A percentile compares a stretch with the other conserved stretches of the same genome.
phyloP scores from a whole-genome alignment of 2,888 invertebrate species.

The Ethmia dodecea region DNA sequence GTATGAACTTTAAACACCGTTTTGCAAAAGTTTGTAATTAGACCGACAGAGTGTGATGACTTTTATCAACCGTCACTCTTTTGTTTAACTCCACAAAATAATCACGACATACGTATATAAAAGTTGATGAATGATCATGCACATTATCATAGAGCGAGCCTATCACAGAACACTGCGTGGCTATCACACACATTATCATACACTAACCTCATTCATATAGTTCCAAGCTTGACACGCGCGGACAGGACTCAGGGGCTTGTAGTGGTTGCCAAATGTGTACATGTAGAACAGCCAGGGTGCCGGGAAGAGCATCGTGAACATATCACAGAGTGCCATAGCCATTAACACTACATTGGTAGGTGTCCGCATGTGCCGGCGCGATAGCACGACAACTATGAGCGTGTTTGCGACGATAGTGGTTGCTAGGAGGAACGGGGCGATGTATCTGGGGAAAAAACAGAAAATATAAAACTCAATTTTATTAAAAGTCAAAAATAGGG shows the following conservation, averaged over 20 bases:
- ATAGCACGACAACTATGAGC: slow-evolving; percentile 92
- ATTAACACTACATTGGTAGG: slow-evolving; percentile 95
- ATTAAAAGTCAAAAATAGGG: too few relatives aligned
- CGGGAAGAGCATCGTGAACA: slow-evolving; percentile 94
- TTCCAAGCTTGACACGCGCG: slow-evolving; percentile 88
- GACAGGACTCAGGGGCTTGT: slow-evolving; percentile 86
- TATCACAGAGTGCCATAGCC: slow-evolving; percentile 97
- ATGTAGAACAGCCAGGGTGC: slow-evolving; percentile 95
- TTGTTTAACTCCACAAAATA: too few relatives aligned
- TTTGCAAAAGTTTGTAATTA: too few relatives aligned
- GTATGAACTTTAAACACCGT: too few relatives aligned
- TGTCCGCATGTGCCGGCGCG: slow-evolving; percentile 93
- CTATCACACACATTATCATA: too few relatives aligned
- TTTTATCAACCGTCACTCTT: too few relatives aligned
- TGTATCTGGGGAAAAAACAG: slow-evolving; percentile 56
- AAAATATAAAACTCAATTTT: neutral
- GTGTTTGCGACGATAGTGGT: slow-evolving; percentile 95
- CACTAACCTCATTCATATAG: slow-evolving; percentile 86
- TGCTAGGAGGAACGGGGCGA: slow-evolving; percentile 90
- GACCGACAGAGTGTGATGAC: too few relatives aligned
- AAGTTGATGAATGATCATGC: neutral
- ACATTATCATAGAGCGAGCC: too few relatives aligned
- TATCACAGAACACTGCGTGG: too few relatives aligned
- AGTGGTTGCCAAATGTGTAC: slow-evolving; percentile 93
- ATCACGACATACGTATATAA: too few relatives aligned